phyloP scores from a whole-genome alignment of 2,113 vertebrate genomes.

The Nothoprocta pentlandii region DNA sequence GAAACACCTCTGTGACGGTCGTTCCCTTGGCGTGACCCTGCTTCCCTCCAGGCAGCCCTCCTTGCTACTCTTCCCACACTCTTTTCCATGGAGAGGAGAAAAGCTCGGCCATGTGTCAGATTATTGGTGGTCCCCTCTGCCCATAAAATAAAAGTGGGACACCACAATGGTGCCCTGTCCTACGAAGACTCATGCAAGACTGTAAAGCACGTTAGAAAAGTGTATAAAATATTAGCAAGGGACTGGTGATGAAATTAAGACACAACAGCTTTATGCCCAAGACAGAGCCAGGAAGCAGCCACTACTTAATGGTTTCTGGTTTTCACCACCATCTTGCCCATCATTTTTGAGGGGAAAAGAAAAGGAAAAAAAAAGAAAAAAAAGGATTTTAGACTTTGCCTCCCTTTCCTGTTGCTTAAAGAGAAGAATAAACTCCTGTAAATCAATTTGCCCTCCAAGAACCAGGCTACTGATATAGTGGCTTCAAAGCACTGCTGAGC shows the following conservation, averaged over 20 bases:
- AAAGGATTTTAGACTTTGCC: not conserved
- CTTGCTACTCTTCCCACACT: not conserved
- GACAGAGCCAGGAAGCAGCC: not conserved
- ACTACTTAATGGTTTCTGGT: not conserved
- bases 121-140: not conserved
- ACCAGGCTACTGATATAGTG: not conserved
- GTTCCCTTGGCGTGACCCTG: not conserved
- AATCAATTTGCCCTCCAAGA: not conserved
- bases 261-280: not conserved
- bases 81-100: not conserved
- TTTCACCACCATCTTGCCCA: not conserved
- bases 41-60: not conserved
- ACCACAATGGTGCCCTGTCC: not conserved
- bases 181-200: not conserved
- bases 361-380: not conserved
- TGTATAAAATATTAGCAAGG: not conserved
- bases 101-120: not conserved
- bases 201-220: constrained; percentile 3
- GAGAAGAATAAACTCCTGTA: not conserved
- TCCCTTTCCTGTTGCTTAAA: not conserved
- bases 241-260: not conserved
- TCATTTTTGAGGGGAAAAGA: not conserved
- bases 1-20: not conserved
- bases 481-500: not conserved
- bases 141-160: not conserved